Base-by-base conservation (phyloP, 2,888 invertebrate genomes). In the Laothoe populi region DNA sequence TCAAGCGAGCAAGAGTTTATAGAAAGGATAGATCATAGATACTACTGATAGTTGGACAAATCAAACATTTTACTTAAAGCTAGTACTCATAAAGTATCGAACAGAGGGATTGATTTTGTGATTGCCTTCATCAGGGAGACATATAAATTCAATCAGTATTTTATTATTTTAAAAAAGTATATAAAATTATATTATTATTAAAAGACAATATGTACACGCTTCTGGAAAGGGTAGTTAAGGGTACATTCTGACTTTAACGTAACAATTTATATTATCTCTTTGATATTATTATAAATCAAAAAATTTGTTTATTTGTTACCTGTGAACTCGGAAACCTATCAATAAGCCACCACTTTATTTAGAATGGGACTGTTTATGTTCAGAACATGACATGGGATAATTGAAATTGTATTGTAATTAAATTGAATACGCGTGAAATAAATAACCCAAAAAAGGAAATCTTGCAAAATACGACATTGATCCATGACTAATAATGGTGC, bases 361-460 rank as follows among this genome's bases (percentile, higher is more conserved):
- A 26, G 13, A 26, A 48, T 13, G 48, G 48, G n/a, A n/a, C 8
- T 23, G 24, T 48, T 24, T n/a, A n/a, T 7, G 48, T 13, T 26
- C 48, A 26, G n/a, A n/a, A 26, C 48, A 48, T 48, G 48, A 48
- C 48, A 26, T 48, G 48, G 48, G 48, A 48, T 48, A 48, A 48
- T 48, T 48, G 48, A 26, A 48, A 48, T 7, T 48, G 48, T 48
- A 26, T 48, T n/a, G n/a, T 4, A 48, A 48, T 26, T 23, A 10
- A 23, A 24, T 0, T 24, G 46, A 23, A 46, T 13, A 24, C 13
- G 4, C 13, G n/a, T 44, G 38, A 44, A 2, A 44, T 16, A 8
- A 44, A 44, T 16, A 45, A 21, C 8, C 45, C 10, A 45, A 10
- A 21, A 46, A 46, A 21, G 5, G 42, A 42, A 42, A 42, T 42